phyloP scores from a whole-genome alignment of 2,888 invertebrate genomes.

The Lamellibrachia satsuma region DNA sequence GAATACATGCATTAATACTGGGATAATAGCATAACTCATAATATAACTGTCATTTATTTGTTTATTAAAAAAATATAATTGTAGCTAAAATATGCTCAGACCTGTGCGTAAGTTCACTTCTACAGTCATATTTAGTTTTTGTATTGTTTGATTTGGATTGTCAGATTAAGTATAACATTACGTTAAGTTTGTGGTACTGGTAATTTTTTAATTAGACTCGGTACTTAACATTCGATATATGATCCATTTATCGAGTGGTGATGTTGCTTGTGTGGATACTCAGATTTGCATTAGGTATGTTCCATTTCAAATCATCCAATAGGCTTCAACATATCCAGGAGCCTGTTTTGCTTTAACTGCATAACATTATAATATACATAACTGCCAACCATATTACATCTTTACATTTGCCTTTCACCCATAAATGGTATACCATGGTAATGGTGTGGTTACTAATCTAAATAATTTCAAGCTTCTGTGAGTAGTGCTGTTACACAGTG shows the following conservation, averaged over 20 bases:
- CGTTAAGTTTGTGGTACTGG: neutral
- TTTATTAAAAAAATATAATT: too few species aligned
- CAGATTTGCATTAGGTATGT: neutral
- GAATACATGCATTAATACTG: neutral
- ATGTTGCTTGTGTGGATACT: neutral
- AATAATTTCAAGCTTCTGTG: too few species aligned
- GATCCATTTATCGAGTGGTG: neutral
- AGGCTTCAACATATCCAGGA: neutral
- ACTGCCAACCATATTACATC: neutral
- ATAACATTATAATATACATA: neutral
- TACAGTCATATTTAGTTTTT: neutral
- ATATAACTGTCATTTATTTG: too few species aligned
- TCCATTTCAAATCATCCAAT: neutral
- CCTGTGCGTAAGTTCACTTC: neutral
- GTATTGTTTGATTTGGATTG: neutral
- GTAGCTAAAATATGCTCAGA: neutral
- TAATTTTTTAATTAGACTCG: neutral
- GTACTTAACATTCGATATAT: neutral
- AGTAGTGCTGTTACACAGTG: too few species aligned
- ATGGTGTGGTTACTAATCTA: neutral
- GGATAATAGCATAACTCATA: neutral
- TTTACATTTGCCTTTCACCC: neutral
- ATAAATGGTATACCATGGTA: neutral
- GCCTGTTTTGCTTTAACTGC: neutral
- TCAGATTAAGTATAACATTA: neutral